A percentile compares a stretch with the other conserved stretches of the same genome.
These are phyloP conservation scores for Aegypius monachus DNA, from an alignment of 2,113 vertebrate genomes.

Conservation along the genomic window DNA sequence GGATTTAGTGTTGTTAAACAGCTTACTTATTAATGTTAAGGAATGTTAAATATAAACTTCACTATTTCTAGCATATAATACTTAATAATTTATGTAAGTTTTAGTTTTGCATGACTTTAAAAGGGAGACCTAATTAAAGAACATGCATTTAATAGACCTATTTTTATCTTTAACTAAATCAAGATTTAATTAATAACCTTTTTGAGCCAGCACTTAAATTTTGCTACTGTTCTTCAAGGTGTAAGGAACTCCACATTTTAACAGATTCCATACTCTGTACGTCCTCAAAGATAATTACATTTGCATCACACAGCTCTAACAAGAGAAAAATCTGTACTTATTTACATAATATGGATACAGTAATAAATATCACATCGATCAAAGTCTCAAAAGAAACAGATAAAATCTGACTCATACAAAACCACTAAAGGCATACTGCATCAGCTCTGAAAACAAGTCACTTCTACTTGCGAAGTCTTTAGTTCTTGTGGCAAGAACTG, in stretches of 20 bases:
- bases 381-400: not conserved
- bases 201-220: not conserved
- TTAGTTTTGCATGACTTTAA: not conserved
- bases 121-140: not conserved
- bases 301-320: not conserved
- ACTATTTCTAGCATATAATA: not conserved
- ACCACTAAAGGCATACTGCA: not conserved
- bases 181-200: constrained; percentile 8
- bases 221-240: not conserved
- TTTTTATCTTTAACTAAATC: constrained; percentile 4
- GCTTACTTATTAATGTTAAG: not conserved
- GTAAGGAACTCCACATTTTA: not conserved
- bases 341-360: not conserved
- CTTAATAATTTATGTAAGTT: not conserved
- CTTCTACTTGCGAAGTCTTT: not conserved
- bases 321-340: not conserved
- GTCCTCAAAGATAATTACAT: constrained; percentile 4
- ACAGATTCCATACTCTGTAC: not conserved
- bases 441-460: not conserved
- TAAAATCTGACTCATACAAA: not conserved
- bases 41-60: not conserved
- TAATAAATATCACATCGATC: not conserved
- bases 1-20: not conserved
- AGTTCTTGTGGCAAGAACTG: not conserved
- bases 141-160: not conserved